Evolutionary conservation across 2,797 vertebrate genomes (phyloP), one percentile per base, ranked within the genome.

Genomic region (Steatocranus sp.): DNA sequence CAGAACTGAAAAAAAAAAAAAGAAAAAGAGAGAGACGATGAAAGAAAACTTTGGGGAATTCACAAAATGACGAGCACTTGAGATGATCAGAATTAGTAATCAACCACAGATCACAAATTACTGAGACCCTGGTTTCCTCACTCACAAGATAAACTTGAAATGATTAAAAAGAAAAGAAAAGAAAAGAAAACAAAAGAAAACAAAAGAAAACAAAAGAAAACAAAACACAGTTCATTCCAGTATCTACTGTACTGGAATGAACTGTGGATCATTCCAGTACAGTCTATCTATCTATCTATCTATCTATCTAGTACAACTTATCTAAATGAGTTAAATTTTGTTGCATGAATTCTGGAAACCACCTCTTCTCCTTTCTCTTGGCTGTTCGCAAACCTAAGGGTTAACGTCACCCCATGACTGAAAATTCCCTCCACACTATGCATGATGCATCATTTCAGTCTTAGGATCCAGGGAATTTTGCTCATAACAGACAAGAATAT

Each of bases 1-100:
- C 90, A 93, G 11, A 89, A 36, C 93, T 94, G 58, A 12, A 38
- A 25, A 32, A 18, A 53, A 46, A 25, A 27, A 10, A 11, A 11
- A 36, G 23, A 27, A 17, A 54, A 18, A 58, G 54, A 75, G 10
- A 20, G 46, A 75, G 30, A 17, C 0, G 12, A 15, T 32, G 8
- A 32, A 17, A 34, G 17, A 77, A 30, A 79, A 51, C 32, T 50
- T 11, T 4, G 18, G 32, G 53, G 15, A 43, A 66, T n/a, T 80
- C n/a, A 9, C 18, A 8, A 46, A 46, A 46, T 70, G 41, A 46
- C 1, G 4, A 70, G 23, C 41, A 70, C 15, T 18, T 15, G 17
- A 61, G 11, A 41, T 66, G 15, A 27, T 27, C n/a, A 68, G 20
- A 30, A 70, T 48, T 70, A 70, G 66, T 46, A 70, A 70, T 46